Conservation (phyloP, 2,113 vertebrate genomes). For the Bubo scandiacus region DNA sequence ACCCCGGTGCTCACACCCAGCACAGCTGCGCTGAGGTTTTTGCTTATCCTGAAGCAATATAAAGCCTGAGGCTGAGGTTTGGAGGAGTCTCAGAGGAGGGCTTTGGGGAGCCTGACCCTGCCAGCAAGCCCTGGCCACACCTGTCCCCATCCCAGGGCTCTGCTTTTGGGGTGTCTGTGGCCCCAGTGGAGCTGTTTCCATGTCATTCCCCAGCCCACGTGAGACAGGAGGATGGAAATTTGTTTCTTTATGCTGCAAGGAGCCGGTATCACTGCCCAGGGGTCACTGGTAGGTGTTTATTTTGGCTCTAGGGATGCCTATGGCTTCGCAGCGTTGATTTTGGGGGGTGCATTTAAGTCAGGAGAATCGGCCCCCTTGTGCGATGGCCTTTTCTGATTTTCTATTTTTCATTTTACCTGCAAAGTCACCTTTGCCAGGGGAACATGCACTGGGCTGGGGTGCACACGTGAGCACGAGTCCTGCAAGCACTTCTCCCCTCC, state of each 20-base stretch:
- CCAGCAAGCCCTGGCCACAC: fast-evolving
- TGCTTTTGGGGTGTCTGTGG: not conserved
- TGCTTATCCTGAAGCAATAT: not conserved
- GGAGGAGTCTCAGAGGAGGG: not conserved
- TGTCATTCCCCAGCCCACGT: fast-evolving
- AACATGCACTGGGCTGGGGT: not conserved
- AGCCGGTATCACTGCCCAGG: fast-evolving
- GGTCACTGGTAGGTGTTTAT: not conserved
- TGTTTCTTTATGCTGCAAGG: not conserved
- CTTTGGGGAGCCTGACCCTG: not conserved
- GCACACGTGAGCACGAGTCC: fast-evolving
- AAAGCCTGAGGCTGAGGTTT: not conserved
- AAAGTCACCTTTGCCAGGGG: not conserved
- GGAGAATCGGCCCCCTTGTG: not conserved
- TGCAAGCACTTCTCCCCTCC: not conserved
- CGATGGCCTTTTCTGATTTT: not conserved
- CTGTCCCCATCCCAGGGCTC: not conserved
- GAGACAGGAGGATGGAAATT: not conserved
- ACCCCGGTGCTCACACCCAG: not conserved
- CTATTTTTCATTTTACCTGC: not conserved
- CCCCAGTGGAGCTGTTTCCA: too few relatives aligned
- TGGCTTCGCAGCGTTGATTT: not conserved
- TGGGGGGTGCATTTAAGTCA: not conserved
- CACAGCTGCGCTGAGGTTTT: not conserved
- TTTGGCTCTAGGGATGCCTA: not conserved